phyloP scores from a whole-genome alignment of 2,113 vertebrate genomes.

The Notiomystis cincta region DNA sequence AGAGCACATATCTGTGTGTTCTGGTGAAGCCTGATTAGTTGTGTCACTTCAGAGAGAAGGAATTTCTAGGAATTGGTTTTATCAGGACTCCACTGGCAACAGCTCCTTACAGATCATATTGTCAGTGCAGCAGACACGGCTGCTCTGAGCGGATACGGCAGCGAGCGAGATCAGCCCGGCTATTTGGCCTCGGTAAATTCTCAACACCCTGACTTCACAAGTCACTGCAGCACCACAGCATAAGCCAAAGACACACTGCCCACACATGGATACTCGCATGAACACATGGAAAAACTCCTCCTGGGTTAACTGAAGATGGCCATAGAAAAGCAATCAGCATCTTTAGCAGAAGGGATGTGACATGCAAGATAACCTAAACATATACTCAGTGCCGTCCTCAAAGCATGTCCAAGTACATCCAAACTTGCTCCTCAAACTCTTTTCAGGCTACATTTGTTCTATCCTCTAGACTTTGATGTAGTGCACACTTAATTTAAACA shows the following conservation, averaged over 20 bases:
- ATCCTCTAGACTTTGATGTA: constrained; percentile 33
- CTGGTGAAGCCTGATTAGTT: constrained; percentile 16
- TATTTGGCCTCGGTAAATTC: constrained; percentile 28
- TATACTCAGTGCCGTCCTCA: neutral
- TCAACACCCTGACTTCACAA: constrained; percentile 27
- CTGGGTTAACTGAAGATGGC: neutral
- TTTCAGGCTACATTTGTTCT: constrained; percentile 36
- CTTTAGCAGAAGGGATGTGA: constrained; percentile 22
- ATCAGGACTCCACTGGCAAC: constrained; percentile 51
- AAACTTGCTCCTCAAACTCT: constrained; percentile 23
- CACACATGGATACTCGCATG: neutral
- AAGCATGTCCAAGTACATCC: constrained; percentile 27
- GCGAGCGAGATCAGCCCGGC: neutral
- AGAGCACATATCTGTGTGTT: neutral
- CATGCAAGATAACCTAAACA: constrained; percentile 1
- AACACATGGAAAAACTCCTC: neutral
- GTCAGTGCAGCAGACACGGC: constrained; percentile 26
- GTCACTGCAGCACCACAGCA: neutral
- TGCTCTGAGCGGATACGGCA: neutral
- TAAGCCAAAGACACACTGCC: neutral
- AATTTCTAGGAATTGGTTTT: constrained; percentile 43
- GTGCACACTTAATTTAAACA: constrained; percentile 52
- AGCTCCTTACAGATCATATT: constrained; percentile 67
- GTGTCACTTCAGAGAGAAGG: neutral
- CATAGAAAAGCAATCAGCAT: neutral